Conservation (phyloP, 2,888 invertebrate species). For the Cerceris rybyensis region DNA sequence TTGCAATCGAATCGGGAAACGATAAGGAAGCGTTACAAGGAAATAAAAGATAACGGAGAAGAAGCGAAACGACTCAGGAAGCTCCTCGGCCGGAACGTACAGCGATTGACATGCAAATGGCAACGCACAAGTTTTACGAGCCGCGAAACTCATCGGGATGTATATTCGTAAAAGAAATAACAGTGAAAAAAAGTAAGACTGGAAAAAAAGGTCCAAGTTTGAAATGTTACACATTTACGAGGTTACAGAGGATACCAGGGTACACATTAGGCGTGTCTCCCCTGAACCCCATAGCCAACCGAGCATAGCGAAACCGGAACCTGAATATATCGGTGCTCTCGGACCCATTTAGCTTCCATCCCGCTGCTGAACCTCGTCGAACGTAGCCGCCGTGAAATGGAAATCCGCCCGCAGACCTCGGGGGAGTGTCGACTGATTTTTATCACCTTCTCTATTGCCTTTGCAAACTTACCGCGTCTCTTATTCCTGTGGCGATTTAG, state of each 20-base stretch:
- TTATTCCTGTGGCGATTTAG: neutral
- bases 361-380: constrained; percentile 50
- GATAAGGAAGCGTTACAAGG: no score
- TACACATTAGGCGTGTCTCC: constrained; percentile 67
- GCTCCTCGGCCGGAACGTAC: no score
- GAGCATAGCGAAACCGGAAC: constrained; percentile 70
- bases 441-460: constrained; percentile 21
- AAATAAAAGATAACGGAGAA: no score
- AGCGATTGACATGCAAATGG: no score
- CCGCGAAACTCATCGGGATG: neutral
- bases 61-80: no score
- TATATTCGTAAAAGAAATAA: neutral
- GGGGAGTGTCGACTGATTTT: constrained; percentile 53
- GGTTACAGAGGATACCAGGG: constrained; percentile 37
- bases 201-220: constrained; percentile 24
- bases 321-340: constrained; percentile 57
- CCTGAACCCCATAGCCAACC: constrained; percentile 62
- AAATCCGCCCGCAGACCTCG: constrained; percentile 57
- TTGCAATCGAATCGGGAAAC: neutral
- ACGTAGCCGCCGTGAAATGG: constrained; percentile 66
- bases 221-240: constrained; percentile 54
- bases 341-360: constrained; percentile 63
- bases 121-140: neutral
- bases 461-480: neutral
- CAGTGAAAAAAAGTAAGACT: constrained; percentile 7